Evolutionary conservation across 1,140 invertebrate genomes (phyloP).

Genomic region (Rhopalosiphum padi): DNA sequence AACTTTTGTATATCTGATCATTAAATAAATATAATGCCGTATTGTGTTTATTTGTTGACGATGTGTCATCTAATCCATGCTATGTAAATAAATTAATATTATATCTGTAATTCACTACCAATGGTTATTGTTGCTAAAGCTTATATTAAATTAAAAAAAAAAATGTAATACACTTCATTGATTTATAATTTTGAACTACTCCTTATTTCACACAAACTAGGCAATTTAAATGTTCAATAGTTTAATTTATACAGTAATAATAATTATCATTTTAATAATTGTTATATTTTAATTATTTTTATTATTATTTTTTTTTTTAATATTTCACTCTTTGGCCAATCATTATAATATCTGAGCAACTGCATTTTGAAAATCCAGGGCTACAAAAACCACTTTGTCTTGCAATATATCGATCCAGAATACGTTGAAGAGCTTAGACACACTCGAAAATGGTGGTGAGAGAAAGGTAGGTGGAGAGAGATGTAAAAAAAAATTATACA

Average conservation of each 20-base stretch:
- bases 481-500: conserved; percentile 33
- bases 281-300: not conserved
- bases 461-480: not conserved
- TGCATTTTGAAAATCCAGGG: not conserved
- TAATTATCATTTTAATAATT: not conserved
- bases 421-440: conserved; percentile 41
- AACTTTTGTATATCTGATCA: not conserved
- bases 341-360: not conserved
- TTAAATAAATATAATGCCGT: not conserved
- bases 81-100: not conserved
- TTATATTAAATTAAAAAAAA: not conserved
- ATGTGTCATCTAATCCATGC: not conserved
- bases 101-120: not conserved
- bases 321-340: not conserved
- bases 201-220: not conserved
- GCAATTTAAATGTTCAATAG: not conserved
- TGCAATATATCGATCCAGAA: conserved; percentile 35
- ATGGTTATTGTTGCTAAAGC: not conserved
- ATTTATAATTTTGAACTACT: not conserved
- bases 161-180: not conserved
- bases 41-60: not conserved
- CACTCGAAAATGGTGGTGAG: not conserved
- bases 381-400: conserved; percentile 14
- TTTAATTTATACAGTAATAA: not conserved
- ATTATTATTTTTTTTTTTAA: not conserved